Conservation (phyloP, 2,888 invertebrate genomes). For the Spodoptera exigua region DNA sequence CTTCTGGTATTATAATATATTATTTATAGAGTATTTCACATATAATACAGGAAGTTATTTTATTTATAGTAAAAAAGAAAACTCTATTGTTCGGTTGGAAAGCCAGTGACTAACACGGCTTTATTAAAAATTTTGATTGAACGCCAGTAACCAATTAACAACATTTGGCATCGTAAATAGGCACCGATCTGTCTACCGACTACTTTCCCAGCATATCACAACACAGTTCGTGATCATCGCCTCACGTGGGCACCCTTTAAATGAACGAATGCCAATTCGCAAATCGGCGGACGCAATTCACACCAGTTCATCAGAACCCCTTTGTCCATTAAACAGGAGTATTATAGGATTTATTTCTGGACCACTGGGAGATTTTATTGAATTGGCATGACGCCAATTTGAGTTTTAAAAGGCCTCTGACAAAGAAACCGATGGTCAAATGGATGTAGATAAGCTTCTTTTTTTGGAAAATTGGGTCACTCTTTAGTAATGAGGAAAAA, state of each 20-base stretch:
- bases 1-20: no score
- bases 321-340: slow-evolving; percentile 32
- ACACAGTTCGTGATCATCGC: slow-evolving; percentile 1
- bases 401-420: slow-evolving; percentile 13
- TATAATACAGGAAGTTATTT: no score
- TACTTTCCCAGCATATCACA: slow-evolving; percentile 21
- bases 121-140: background rate
- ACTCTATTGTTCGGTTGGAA: no score
- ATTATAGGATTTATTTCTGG: slow-evolving; percentile 26
- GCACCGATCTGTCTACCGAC: background rate
- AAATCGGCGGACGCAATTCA: slow-evolving; percentile 68
- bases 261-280: slow-evolving; percentile 60
- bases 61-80: no score
- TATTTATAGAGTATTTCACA: no score
- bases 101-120: no score
- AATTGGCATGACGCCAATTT: slow-evolving; percentile 42
- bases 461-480: no score
- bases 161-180: slow-evolving; percentile 5
- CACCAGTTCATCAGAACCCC: slow-evolving; percentile 18
- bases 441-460: no score
- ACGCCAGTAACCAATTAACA: background rate
- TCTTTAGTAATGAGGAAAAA: no score
- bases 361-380: slow-evolving; percentile 23
- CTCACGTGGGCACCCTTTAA: slow-evolving; percentile 15
- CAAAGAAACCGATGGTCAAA: no score